These are phyloP conservation scores for Tachysurus fulvidraco DNA, from an alignment of 2,113 vertebrate genomes.

Conservation along the genomic window DNA sequence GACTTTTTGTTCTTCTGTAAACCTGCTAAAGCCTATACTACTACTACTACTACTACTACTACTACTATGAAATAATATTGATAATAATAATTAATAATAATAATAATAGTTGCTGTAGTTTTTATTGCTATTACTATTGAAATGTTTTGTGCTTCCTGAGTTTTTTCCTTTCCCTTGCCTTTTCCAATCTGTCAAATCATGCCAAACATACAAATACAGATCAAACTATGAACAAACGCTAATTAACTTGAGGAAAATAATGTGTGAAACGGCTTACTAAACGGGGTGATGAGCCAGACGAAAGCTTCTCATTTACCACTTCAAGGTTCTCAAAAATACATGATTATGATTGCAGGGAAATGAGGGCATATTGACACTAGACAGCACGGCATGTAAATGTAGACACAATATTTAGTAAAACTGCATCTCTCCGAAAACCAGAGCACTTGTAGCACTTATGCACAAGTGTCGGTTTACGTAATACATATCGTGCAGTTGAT, in stretches of 20 bases:
- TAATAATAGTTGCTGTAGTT: too few relatives aligned
- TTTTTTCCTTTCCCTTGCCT: not conserved
- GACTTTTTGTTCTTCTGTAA: not conserved
- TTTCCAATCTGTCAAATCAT: not conserved
- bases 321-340: slow-evolving; percentile 21
- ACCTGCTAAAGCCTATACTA: too few relatives aligned
- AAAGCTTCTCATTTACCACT: slow-evolving; percentile 33
- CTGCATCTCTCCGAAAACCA: not conserved
- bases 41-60: too few relatives aligned
- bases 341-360: slow-evolving; percentile 23
- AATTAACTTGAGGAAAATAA: not conserved
- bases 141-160: not conserved
- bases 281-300: not conserved
- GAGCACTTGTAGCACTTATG: not conserved
- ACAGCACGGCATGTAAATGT: slow-evolving; percentile 2
- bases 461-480: not conserved
- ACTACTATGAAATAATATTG: not conserved
- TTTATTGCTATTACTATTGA: not conserved
- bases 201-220: not conserved
- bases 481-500: not conserved
- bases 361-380: slow-evolving; percentile 1
- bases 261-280: slow-evolving; percentile 25
- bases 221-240: not conserved
- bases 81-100: not conserved
- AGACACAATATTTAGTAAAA: not conserved